A percentile compares a stretch with the other conserved stretches of the same genome.
phyloP scores from a whole-genome alignment of 2,888 invertebrate species.

The Polydrusus pterygomalis region DNA sequence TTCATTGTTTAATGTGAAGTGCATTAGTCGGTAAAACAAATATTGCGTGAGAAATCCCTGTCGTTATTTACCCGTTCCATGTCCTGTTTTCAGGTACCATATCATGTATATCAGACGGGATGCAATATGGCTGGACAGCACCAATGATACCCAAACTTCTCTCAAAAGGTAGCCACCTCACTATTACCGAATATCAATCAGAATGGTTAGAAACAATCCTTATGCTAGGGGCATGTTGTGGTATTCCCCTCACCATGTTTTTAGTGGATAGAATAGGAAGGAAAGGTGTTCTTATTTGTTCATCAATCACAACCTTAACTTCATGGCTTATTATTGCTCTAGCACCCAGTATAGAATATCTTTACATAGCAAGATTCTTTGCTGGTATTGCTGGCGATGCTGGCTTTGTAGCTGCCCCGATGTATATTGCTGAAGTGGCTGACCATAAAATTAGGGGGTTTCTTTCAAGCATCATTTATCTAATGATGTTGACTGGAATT shows the following conservation, averaged over 20 bases:
- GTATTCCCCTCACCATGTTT: conserved; percentile 67
- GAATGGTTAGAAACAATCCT: conserved; percentile 66
- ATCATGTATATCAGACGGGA: conserved; percentile 70
- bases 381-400: conserved; percentile 70
- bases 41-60: too few species aligned
- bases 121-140: conserved; percentile 71
- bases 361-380: conserved; percentile 68
- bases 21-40: too few species aligned
- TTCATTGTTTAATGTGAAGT: too few species aligned
- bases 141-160: conserved; percentile 68
- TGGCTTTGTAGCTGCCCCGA: conserved; percentile 70
- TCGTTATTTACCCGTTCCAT: too few species aligned
- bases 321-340: conserved; percentile 68
- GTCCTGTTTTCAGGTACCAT: conserved; percentile 68
- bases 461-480: conserved; percentile 68
- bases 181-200: conserved; percentile 62
- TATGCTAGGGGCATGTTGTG: conserved; percentile 64
- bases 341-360: conserved; percentile 63
- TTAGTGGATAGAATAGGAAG: conserved; percentile 67
- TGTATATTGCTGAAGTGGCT: conserved; percentile 71
- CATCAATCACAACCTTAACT: conserved; percentile 65
- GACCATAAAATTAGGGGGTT: conserved; percentile 70
- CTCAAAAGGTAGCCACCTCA: conserved; percentile 62
- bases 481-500: conserved; percentile 69
- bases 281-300: conserved; percentile 67